Evolutionary conservation across 2,113 vertebrate genomes (phyloP).

Genomic region (Sapayoa aenigma): DNA sequence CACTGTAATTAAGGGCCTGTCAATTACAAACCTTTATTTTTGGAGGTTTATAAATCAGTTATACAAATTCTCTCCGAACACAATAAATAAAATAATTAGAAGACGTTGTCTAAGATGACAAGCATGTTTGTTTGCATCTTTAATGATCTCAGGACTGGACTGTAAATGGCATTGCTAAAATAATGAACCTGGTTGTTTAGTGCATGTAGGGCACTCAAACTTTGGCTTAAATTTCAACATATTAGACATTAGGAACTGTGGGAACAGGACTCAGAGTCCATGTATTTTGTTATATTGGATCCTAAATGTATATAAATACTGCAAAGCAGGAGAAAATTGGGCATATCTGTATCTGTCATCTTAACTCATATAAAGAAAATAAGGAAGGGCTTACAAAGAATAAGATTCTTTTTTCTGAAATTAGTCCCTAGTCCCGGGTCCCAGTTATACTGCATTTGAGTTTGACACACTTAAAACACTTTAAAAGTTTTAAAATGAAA

Average conservation of each 20-base stretch:
- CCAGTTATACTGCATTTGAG: background rate
- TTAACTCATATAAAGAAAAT: background rate
- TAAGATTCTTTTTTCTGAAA: background rate
- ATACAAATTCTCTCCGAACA: background rate
- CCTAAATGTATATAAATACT: background rate
- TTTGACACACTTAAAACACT: background rate
- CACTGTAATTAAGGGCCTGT: constrained; percentile 24
- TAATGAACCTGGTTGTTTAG: background rate
- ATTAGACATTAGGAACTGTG: background rate
- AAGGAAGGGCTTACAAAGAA: background rate
- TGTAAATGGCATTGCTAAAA: background rate
- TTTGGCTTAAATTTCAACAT: background rate
- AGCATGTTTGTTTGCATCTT: constrained; percentile 38
- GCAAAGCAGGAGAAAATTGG: background rate
- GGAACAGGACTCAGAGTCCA: background rate
- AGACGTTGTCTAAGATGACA: constrained; percentile 29
- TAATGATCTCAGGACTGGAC: constrained; percentile 5
- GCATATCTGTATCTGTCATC: background rate
- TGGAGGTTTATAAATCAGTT: constrained; percentile 9
- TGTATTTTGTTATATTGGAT: background rate
- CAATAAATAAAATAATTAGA: constrained; percentile 41
- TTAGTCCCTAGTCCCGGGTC: background rate
- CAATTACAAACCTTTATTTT: constrained; percentile 19
- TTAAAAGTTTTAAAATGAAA: background rate
- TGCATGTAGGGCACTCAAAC: background rate